Percentiles rank a stretch among this genome's conserved stretches.
Conservation (phyloP, 2,113 vertebrate genomes). For the Chloropsis cyanopogon region DNA sequence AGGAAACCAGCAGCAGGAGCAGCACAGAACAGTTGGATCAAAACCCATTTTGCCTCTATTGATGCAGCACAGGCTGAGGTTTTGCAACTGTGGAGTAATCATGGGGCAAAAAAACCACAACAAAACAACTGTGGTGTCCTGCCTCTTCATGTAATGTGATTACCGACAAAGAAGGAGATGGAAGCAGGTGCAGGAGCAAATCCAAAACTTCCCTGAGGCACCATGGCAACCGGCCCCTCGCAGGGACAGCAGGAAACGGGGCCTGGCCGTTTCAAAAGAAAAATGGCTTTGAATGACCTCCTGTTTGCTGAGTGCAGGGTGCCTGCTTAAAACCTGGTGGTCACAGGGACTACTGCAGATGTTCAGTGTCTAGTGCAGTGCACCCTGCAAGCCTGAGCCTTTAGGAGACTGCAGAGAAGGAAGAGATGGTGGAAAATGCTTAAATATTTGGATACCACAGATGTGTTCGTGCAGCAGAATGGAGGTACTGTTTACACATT, state of each 20-base stretch:
- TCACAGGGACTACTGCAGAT: neutral
- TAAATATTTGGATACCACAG: slow-evolving; percentile 71
- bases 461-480: slow-evolving; percentile 65
- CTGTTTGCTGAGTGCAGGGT: neutral
- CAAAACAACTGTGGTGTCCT: neutral
- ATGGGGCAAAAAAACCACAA: neutral
- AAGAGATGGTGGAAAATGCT: slow-evolving; percentile 63
- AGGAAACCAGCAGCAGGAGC: neutral
- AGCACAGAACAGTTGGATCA: neutral
- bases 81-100: neutral
- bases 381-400: neutral
- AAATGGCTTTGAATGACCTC: neutral
- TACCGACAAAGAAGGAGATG: neutral
- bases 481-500: slow-evolving; percentile 58
- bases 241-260: neutral
- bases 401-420: neutral
- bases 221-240: slow-evolving; percentile 70
- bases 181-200: slow-evolving; percentile 28
- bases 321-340: neutral
- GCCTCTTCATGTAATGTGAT: slow-evolving; percentile 1
- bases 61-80: neutral
- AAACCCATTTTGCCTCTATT: neutral
- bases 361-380: too few relatives aligned
- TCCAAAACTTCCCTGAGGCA: slow-evolving; percentile 34
- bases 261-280: neutral